A percentile compares a stretch with the other conserved stretches of the same genome.
Evolutionary conservation across 2,888 invertebrate genomes (phyloP).

Genomic region (Agrochola lychnidis): DNA sequence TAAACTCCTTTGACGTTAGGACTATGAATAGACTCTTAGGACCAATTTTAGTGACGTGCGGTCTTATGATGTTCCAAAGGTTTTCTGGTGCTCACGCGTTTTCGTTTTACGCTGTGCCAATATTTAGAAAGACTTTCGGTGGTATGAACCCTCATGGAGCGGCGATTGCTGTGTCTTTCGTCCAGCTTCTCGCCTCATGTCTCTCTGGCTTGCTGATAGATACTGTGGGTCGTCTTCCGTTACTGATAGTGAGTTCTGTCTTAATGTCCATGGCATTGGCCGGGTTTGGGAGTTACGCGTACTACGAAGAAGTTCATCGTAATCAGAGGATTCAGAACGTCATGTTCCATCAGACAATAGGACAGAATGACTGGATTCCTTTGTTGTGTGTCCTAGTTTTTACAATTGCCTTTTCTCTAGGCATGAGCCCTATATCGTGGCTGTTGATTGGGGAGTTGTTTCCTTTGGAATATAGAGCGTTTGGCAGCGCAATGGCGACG

Average conservation of each 20-base stretch:
- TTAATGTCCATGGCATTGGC: constrained; percentile 96
- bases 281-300: constrained; percentile 96
- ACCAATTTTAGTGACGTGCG: constrained; percentile 95
- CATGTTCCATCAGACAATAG: constrained; percentile 88
- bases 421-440: constrained; percentile 97
- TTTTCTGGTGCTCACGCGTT: constrained; percentile 96
- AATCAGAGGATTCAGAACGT: constrained; percentile 89
- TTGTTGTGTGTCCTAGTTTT: constrained; percentile 95
- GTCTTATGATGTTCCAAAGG: constrained; percentile 97
- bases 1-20: constrained; percentile 84
- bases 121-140: constrained; percentile 95
- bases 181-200: constrained; percentile 96
- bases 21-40: constrained; percentile 90
- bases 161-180: constrained; percentile 96
- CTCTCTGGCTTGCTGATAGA: constrained; percentile 96
- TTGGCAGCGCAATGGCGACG: constrained; percentile 96
- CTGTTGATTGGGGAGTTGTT: constrained; percentile 95
- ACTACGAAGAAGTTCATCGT: constrained; percentile 93
- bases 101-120: constrained; percentile 96
- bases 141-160: constrained; percentile 96
- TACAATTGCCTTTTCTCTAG: constrained; percentile 96
- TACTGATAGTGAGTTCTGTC: constrained; percentile 95
- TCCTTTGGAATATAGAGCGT: constrained; percentile 95
- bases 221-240: constrained; percentile 95
- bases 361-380: constrained; percentile 95